Percentiles rank a stretch among this genome's conserved stretches.
phyloP scores from a whole-genome alignment of 2,888 invertebrate species.

The Ischnus inquisitorius region DNA sequence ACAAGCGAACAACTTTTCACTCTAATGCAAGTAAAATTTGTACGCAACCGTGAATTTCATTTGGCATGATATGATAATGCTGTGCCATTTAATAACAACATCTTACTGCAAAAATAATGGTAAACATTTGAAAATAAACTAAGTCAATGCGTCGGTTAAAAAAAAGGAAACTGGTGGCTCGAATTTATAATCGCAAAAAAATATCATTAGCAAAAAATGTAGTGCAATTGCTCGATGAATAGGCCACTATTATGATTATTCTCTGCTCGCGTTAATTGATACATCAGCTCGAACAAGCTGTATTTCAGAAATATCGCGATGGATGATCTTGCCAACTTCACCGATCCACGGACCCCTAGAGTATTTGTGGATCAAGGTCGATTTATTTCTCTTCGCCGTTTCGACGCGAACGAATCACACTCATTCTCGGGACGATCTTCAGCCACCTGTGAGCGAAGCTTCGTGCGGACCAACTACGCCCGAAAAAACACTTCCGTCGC shows the following conservation, averaged over 20 bases:
- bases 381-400: conserved; percentile 47
- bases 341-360: conserved; percentile 36
- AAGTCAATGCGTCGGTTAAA: background rate
- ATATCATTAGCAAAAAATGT: background rate
- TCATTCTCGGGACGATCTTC: conserved; percentile 57
- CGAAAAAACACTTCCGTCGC: conserved; percentile 36
- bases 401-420: conserved; percentile 62
- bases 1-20: no score
- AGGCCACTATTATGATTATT: background rate
- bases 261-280: conserved; percentile 57
- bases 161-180: background rate
- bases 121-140: background rate
- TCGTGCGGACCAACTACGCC: conserved; percentile 1
- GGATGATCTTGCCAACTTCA: conserved; percentile 24
- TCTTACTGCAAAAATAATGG: background rate
- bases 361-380: conserved; percentile 74
- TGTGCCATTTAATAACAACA: background rate
- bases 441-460: conserved; percentile 27
- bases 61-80: background rate
- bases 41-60: no score
- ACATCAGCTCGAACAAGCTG: conserved; percentile 53
- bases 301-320: conserved; percentile 53
- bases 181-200: conserved; percentile 7
- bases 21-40: no score
- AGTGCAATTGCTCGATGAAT: background rate